Evolutionary conservation across 2,797 vertebrate species (phyloP).

Genomic region (Tapera naevia): DNA sequence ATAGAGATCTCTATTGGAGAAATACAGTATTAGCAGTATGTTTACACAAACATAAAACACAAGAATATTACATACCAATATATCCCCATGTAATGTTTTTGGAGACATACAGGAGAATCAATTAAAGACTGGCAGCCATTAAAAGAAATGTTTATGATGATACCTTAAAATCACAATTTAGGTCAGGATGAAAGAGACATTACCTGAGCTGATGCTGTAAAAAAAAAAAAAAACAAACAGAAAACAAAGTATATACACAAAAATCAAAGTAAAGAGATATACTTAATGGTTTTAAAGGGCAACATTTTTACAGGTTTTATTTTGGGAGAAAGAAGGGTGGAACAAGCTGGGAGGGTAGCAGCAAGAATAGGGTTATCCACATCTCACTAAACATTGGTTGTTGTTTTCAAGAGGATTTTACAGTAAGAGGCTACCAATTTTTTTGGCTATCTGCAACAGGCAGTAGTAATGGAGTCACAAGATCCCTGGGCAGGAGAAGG

Average conservation of each 20-base stretch:
- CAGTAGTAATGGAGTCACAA: not conserved
- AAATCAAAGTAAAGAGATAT: not conserved
- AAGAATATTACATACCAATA: constrained; percentile 50
- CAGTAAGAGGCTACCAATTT: not conserved
- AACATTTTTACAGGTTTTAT: not conserved
- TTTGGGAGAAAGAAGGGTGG: not conserved
- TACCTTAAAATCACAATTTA: not conserved
- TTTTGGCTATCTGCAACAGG: not conserved
- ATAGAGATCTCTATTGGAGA: constrained; percentile 71
- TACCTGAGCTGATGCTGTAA: not conserved
- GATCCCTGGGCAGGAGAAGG: not conserved
- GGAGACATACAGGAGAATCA: not conserved
- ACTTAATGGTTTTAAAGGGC: not conserved
- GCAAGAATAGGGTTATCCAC: not conserved
- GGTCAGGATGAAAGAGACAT: not conserved
- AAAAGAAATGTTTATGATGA: not conserved
- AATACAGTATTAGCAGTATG: constrained; percentile 67
- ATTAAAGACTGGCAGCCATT: not conserved
- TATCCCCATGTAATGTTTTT: constrained; percentile 21
- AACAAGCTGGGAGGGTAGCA: not conserved
- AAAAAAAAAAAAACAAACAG: not conserved
- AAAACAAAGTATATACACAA: not conserved
- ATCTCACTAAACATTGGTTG: not conserved
- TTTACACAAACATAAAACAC: constrained; percentile 66
- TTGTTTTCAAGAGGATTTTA: not conserved